Evolutionary conservation across 2,888 invertebrate genomes (phyloP).

Genomic region (Nyleta sp.): DNA sequence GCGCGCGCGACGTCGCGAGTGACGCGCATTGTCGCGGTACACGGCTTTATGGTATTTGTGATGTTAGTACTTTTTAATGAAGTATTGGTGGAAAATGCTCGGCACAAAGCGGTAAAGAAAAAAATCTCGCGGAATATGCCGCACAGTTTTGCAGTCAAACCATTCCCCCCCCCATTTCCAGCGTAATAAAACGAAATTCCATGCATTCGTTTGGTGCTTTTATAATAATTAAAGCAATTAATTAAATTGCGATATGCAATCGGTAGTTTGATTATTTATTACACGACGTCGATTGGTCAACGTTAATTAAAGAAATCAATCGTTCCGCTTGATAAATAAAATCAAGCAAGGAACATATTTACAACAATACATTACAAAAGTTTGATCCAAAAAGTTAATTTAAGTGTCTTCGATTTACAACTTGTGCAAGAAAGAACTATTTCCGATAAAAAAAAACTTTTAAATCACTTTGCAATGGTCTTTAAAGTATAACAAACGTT

Average conservation of each 20-base stretch:
- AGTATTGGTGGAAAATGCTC: constrained; percentile 6
- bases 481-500: constrained; percentile 39
- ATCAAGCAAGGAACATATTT: constrained; percentile 18
- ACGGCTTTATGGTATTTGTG: not conserved
- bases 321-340: no score
- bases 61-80: constrained; percentile 30
- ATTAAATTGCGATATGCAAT: no score
- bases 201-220: no score
- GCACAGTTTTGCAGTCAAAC: no score
- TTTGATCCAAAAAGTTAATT: constrained; percentile 34
- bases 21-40: constrained; percentile 17
- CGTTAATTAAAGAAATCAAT: no score
- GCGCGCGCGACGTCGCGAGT: constrained; percentile 5
- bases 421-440: constrained; percentile 28
- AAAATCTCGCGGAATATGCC: not conserved
- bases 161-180: no score
- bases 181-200: no score
- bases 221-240: no score
- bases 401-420: constrained; percentile 40
- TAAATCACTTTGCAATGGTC: constrained; percentile 50
- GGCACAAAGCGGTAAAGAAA: not conserved
- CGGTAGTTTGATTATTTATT: not conserved
- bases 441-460: constrained; percentile 38
- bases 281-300: no score
- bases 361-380: constrained; percentile 8